Conservation (phyloP, 2,113 vertebrate species). For the Chrysochloris asiatica region DNA sequence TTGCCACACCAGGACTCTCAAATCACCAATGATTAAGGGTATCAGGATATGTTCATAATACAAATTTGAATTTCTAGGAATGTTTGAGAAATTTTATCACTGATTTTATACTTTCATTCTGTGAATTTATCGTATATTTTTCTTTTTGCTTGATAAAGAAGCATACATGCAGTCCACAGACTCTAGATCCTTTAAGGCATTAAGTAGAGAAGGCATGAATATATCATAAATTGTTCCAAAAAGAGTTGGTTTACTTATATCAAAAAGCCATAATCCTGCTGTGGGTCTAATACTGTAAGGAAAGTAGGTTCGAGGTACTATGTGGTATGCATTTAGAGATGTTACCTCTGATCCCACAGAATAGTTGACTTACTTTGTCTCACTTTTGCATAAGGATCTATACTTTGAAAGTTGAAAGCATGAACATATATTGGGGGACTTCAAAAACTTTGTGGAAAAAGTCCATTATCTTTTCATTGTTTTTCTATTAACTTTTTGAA, state of each 20-base stretch:
- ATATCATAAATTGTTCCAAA: not conserved
- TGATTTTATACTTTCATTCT: not conserved
- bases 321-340: constrained; percentile 35
- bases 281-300: constrained; percentile 14
- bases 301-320: not conserved
- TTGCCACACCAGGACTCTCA: not conserved
- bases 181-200: constrained; percentile 10
- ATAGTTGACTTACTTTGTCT: constrained; percentile 27
- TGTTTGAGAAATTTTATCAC: not conserved
- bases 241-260: constrained; percentile 8
- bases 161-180: not conserved
- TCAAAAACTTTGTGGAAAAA: too few relatives aligned
- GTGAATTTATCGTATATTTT: not conserved
- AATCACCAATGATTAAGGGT: not conserved
- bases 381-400: not conserved
- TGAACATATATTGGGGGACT: not conserved
- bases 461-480: too few relatives aligned
- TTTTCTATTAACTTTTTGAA: too few relatives aligned
- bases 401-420: not conserved
- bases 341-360: constrained; percentile 10
- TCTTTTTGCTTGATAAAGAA: not conserved
- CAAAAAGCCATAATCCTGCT: constrained; percentile 28
- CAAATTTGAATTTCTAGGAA: constrained; percentile 13
- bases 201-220: constrained; percentile 6
- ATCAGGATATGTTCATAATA: not conserved